These are phyloP conservation scores for Epizoanthus fatuus DNA, from an alignment of 92 coral and sea anemone species.

Conservation along the genomic window DNA sequence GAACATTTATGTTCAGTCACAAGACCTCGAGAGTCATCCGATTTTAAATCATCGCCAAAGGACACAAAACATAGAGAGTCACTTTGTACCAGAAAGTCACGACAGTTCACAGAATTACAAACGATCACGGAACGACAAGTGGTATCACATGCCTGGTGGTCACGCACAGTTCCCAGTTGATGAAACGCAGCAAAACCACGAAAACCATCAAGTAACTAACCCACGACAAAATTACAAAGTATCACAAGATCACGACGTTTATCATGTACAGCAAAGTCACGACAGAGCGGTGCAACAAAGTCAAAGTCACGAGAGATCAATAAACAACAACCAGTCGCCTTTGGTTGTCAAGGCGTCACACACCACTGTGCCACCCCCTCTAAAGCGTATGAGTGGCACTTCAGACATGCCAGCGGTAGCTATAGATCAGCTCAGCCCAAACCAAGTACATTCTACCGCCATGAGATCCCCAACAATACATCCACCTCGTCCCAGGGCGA, in stretches of 20 bases:
- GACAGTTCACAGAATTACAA: conserved; percentile 3
- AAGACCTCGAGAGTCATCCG: neutral
- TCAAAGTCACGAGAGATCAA: conserved; percentile 2
- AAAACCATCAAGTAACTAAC: neutral
- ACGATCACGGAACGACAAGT: neutral
- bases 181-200: conserved; percentile 3
- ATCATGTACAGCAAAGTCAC: neutral
- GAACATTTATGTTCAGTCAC: neutral
- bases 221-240: neutral
- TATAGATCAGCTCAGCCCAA: conserved; percentile 4
- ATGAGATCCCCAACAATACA: conserved; percentile 2
- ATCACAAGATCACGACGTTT: neutral
- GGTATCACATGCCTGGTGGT: neutral
- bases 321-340: neutral
- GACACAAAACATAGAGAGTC: neutral
- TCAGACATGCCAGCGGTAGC: neutral
- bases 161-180: neutral
- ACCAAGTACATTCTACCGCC: neutral
- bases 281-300: neutral
- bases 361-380: conserved; percentile 13
- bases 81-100: neutral
- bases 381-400: conserved; percentile 16
- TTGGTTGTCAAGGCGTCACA: conserved; percentile 8
- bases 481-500: conserved; percentile 11
- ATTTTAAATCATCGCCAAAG: conserved; percentile 1